These are phyloP conservation scores for Thumatha senex DNA, from an alignment of 2,888 invertebrate species.

Conservation along the genomic window DNA sequence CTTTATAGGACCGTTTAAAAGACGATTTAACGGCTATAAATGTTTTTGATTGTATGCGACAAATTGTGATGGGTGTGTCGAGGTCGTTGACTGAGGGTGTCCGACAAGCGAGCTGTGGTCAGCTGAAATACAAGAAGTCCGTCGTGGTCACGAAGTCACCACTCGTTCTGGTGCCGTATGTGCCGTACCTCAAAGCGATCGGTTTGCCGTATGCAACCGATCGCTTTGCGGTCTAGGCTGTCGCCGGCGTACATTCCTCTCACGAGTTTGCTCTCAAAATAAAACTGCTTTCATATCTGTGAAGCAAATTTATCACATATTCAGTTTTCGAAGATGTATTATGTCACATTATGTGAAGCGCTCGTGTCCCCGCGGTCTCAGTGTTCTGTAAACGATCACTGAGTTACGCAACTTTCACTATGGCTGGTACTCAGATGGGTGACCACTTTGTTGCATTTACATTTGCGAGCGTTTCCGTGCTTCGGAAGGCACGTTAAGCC, in stretches of 20 bases:
- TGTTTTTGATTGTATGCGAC: constrained; percentile 62
- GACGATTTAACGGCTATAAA: constrained; percentile 72
- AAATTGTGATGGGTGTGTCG: constrained; percentile 61
- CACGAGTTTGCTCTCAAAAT: background rate
- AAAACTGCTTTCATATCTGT: background rate
- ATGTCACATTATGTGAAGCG: too few relatives aligned
- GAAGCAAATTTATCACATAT: background rate
- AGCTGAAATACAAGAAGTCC: constrained; percentile 71
- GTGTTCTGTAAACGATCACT: too few relatives aligned
- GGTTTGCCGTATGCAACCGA: constrained; percentile 19
- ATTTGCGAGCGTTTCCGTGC: too few relatives aligned
- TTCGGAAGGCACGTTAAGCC: too few relatives aligned
- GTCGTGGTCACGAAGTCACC: constrained; percentile 50
- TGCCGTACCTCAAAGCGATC: constrained; percentile 2
- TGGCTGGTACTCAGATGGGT: too few relatives aligned
- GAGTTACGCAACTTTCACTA: too few relatives aligned
- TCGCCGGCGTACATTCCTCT: constrained; percentile 1
- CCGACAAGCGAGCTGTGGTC: constrained; percentile 58
- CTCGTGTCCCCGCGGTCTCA: too few relatives aligned
- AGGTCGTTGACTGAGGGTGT: constrained; percentile 67
- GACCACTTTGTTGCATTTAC: too few relatives aligned
- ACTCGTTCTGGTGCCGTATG: constrained; percentile 40
- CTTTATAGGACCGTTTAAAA: constrained; percentile 65
- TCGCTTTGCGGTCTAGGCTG: constrained; percentile 34
- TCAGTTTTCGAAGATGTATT: too few relatives aligned